Evolutionary conservation across 2,797 vertebrate genomes (phyloP).

Genomic region (Enteromius unitaeniatus): DNA sequence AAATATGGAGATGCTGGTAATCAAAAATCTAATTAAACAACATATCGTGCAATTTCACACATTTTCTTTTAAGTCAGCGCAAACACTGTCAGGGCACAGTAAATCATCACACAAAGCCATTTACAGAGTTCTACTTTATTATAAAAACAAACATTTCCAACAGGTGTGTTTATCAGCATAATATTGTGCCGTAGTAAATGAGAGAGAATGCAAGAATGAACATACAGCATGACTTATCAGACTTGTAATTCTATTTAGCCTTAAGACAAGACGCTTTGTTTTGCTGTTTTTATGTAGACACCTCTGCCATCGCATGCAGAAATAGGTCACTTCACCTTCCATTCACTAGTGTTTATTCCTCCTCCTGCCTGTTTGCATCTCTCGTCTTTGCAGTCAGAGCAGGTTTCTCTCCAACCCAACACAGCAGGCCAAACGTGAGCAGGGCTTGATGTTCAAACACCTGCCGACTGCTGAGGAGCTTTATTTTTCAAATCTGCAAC

Average conservation of each 20-base stretch:
- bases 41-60: not conserved
- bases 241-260: slow-evolving; percentile 4
- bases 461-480: slow-evolving; percentile 46
- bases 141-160: slow-evolving; percentile 16
- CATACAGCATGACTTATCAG: not conserved
- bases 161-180: not conserved
- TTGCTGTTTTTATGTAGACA: slow-evolving; percentile 29
- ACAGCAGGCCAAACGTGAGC: slow-evolving; percentile 44
- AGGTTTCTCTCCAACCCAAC: slow-evolving; percentile 40
- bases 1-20: not conserved
- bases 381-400: slow-evolving; percentile 38
- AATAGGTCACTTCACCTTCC: slow-evolving; percentile 52
- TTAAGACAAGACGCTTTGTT: slow-evolving; percentile 37
- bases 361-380: slow-evolving; percentile 10
- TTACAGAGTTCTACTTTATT: slow-evolving; percentile 23
- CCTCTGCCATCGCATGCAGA: slow-evolving; percentile 32
- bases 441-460: slow-evolving; percentile 51
- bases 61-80: not conserved
- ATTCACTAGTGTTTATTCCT: slow-evolving; percentile 49
- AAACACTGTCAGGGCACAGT: not conserved
- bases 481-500: slow-evolving; percentile 46
- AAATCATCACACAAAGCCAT: slow-evolving; percentile 14
- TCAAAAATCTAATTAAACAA: not conserved
- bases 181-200: not conserved
- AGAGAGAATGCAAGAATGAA: not conserved